Conservation (phyloP, 2,113 vertebrate genomes). For the Ammodytes marinus region DNA sequence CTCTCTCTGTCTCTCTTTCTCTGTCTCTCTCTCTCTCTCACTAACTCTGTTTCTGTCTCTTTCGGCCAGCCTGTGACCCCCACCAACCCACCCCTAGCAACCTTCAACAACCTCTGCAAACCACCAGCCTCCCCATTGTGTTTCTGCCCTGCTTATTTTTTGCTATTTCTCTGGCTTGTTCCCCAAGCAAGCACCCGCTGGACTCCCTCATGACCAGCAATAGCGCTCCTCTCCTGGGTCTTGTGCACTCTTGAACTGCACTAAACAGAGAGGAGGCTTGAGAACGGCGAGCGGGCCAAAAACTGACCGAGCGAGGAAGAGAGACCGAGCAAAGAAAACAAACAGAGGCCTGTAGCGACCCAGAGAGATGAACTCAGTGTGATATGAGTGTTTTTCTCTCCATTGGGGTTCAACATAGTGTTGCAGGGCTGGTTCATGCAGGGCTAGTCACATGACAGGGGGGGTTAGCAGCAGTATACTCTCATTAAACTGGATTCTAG, state of each 20-base stretch:
- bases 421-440: not conserved
- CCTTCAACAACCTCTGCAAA: not conserved
- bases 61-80: conserved; percentile 3
- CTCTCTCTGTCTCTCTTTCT: conserved; percentile 16
- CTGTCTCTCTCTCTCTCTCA: conserved; percentile 17
- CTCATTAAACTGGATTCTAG: conserved; percentile 3
- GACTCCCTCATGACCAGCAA: conserved; percentile 46
- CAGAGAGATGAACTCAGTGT: conserved; percentile 12
- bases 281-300: conserved; percentile 19
- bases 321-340: conserved; percentile 44
- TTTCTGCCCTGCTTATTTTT: conserved; percentile 19
- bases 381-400: conserved; percentile 7
- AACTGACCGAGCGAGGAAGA: conserved; percentile 20
- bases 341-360: conserved; percentile 31
- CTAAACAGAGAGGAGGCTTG: conserved; percentile 34
- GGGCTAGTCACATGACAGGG: not conserved
- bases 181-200: conserved; percentile 21
- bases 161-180: conserved; percentile 29
- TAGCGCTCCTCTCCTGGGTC: conserved; percentile 31
- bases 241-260: conserved; percentile 33
- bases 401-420: not conserved
- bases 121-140: conserved; percentile 8
- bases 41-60: conserved; percentile 20
- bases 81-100: not conserved
- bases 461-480: not conserved